A percentile compares a stretch with the other conserved stretches of the same genome.
phyloP scores from a whole-genome alignment of 2,888 invertebrate genomes.

The Parochlus steinenii region DNA sequence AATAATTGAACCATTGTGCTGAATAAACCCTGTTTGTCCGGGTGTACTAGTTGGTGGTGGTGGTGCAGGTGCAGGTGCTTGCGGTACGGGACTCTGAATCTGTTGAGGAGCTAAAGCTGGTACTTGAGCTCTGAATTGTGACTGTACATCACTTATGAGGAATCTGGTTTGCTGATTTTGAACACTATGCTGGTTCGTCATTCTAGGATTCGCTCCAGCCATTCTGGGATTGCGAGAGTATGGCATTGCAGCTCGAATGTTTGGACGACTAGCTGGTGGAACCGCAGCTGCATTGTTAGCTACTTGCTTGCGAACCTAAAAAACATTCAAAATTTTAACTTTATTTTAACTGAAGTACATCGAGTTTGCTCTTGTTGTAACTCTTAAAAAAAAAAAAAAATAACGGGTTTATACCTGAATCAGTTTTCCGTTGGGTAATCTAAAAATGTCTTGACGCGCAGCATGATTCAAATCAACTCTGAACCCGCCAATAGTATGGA shows the following conservation, averaged over 20 bases:
- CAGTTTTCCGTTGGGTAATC: constrained; percentile 29
- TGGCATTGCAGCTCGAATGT: not conserved
- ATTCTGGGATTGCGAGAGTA: not conserved
- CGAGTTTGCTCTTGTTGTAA: too few relatives aligned
- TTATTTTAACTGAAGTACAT: too few relatives aligned
- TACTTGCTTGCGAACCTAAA: constrained; percentile 1
- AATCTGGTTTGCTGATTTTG: not conserved
- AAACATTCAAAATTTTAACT: not conserved
- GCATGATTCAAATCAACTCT: constrained; percentile 31
- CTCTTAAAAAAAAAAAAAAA: too few relatives aligned
- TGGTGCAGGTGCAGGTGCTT: constrained; percentile 14
- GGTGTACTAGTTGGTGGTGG: constrained; percentile 13
- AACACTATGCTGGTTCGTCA: not conserved
- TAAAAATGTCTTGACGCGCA: constrained; percentile 28
- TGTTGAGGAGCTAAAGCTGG: not conserved
- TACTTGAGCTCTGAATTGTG: not conserved
- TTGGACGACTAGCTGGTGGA: constrained; percentile 12
- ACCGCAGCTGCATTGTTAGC: constrained; percentile 8
- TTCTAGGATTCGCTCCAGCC: not conserved
- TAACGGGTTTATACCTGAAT: constrained; percentile 31
- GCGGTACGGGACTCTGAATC: not conserved
- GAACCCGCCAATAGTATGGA: constrained; percentile 29
- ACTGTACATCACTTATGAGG: constrained; percentile 5
- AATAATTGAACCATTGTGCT: constrained; percentile 9
- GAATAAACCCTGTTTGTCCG: constrained; percentile 3